A percentile compares a stretch with the other conserved stretches of the same genome.
Evolutionary conservation across 2,113 vertebrate genomes (phyloP).

Genomic region (Todiramphus saurophagus): DNA sequence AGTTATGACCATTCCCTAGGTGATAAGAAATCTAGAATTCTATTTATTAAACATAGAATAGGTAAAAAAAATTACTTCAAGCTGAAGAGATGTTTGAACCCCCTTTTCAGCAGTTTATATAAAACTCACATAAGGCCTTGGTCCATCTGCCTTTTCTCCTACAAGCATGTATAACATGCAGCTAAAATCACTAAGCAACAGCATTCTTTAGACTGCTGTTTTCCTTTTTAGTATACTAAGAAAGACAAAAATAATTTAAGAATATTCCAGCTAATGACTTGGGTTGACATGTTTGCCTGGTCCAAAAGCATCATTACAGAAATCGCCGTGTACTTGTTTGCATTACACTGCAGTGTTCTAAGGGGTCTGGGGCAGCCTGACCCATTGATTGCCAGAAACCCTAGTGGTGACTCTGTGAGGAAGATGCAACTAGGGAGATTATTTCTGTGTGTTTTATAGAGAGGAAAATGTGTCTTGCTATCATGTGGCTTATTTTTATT

Average conservation of each 20-base stretch:
- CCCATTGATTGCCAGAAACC: neutral
- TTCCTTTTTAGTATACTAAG: neutral
- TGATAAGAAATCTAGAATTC: neutral
- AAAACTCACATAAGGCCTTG: neutral
- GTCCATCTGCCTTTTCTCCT: neutral
- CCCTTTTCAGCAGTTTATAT: neutral
- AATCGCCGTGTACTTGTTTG: accelerated
- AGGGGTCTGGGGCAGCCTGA: neutral
- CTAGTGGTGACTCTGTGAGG: neutral
- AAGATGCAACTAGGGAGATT: neutral
- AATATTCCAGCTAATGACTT: neutral
- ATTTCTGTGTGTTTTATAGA: neutral
- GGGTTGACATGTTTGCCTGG: neutral
- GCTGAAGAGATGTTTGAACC: neutral
- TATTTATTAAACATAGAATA: neutral
- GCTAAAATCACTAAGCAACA: neutral
- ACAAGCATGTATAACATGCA: accelerated
- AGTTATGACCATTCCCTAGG: neutral
- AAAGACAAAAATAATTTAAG: neutral
- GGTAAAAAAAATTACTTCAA: neutral
- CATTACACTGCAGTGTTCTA: too few species aligned
- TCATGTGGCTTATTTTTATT: neutral
- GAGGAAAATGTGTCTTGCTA: neutral
- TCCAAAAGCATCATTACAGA: neutral
- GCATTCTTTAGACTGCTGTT: neutral